Evolutionary conservation across 2,888 invertebrate genomes (phyloP).

Genomic region (Microctonus hyperodae): DNA sequence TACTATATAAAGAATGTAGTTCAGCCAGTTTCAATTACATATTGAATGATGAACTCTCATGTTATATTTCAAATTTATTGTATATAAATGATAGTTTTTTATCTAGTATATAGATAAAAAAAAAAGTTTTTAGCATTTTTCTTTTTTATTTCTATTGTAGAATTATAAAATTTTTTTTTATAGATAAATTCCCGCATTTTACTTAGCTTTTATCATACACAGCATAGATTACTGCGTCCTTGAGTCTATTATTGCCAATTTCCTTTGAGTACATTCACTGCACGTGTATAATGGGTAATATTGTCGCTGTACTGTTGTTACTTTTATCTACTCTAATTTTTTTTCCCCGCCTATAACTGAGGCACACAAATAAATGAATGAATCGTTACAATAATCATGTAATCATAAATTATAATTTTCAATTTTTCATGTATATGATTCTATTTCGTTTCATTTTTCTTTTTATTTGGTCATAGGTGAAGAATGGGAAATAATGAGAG

Average conservation of each 20-base stretch:
- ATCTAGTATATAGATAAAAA: neutral
- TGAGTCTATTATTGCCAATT: slow-evolving; percentile 54
- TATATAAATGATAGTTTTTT: no score
- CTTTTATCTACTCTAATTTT: neutral
- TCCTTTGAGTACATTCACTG: slow-evolving; percentile 44
- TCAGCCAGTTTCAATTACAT: slow-evolving; percentile 1
- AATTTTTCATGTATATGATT: neutral
- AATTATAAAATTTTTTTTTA: neutral
- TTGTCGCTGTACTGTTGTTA: neutral
- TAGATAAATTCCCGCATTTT: slow-evolving; percentile 28
- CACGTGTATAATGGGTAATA: slow-evolving; percentile 20
- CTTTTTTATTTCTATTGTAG: neutral
- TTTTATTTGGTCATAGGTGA: slow-evolving; percentile 65
- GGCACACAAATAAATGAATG: neutral
- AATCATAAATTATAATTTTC: neutral
- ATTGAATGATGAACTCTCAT: slow-evolving; percentile 8
- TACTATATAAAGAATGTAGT: neutral
- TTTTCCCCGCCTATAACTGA: neutral
- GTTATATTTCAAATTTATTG: no score
- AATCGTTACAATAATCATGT: neutral
- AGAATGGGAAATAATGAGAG: slow-evolving; percentile 68
- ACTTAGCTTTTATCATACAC: slow-evolving; percentile 37
- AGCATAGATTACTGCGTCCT: slow-evolving; percentile 51
- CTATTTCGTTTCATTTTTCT: neutral
- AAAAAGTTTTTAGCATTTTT: neutral